Evolutionary conservation across 1,140 invertebrate genomes (phyloP), one percentile per base, ranked within the genome.

Genomic region (Portunus trituberculatus): DNA sequence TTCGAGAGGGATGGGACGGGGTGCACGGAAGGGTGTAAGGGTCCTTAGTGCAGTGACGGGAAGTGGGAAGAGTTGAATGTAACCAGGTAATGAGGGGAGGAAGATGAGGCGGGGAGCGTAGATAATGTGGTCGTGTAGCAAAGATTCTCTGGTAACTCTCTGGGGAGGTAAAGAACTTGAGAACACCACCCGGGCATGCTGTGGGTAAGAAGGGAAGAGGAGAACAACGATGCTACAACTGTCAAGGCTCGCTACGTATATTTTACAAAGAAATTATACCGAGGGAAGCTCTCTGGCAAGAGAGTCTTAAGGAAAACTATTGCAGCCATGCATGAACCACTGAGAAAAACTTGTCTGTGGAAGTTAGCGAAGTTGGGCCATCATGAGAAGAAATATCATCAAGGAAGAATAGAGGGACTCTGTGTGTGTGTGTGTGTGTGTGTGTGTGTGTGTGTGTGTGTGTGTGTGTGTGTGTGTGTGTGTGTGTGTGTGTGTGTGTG

Each of bases 381-480:
- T n/a, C 67, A 76, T 25, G 67, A 76, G 25, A n/a, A 25, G 67
- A 76, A 25, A 76, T 76, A 76, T n/a, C 25, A 76, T 25, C 67
- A 76, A n/a, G 67, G 67, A n/a, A n/a, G 20, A 76, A 76, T 76
- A 76, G 67, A 76, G n/a, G n/a, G n/a, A n/a, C 0, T 76, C 0
- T 7, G 67, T 59, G 67, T 76, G 67, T 76, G 67, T 76, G 25
- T n/a, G n/a, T 76, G 20, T 76, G 20, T 76, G 67, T n/a, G 67
- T 76, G 67, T 76, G 67, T 76, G 20, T 76, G 67, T n/a, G 67
- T n/a, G 67, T 25, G 67, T n/a, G 67, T 76, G 67, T 76, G 67
- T 76, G 67, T 76, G 67, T 76, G n/a, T 76, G 20, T 76, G 67
- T n/a, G 67, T 76, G 67, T 76, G 67, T 76, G n/a, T 76, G n/a